These are phyloP conservation scores for Drosophila nr. medialis DNA, from an alignment of 2,888 invertebrate genomes.

Conservation along the genomic window DNA sequence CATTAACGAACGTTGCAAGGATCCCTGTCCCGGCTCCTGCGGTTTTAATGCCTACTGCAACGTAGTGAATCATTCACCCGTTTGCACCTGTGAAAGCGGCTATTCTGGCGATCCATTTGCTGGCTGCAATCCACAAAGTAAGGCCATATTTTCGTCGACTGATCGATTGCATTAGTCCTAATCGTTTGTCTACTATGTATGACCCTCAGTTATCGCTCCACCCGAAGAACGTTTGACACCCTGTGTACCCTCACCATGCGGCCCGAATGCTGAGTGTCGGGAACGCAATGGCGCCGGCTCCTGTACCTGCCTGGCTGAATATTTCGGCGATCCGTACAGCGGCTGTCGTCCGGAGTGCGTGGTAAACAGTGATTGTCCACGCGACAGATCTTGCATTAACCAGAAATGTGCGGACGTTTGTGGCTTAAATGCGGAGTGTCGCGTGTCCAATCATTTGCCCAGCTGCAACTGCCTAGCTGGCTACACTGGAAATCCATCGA, in stretches of 20 bases:
- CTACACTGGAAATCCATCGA: conserved; percentile 90
- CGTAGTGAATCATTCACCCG: conserved; percentile 91
- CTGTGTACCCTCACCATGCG: conserved; percentile 93
- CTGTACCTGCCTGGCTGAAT: conserved; percentile 91
- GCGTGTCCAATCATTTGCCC: conserved; percentile 91
- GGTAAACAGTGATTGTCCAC: conserved; percentile 91
- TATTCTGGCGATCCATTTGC: conserved; percentile 93
- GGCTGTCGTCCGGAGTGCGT: conserved; percentile 94
- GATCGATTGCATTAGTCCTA: conserved; percentile 2
- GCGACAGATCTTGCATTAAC: conserved; percentile 90
- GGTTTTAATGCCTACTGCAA: conserved; percentile 91
- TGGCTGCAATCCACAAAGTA: conserved; percentile 88
- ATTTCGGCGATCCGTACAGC: conserved; percentile 93
- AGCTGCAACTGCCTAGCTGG: conserved; percentile 91
- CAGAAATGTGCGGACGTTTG: conserved; percentile 91
- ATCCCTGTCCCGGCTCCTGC: conserved; percentile 93
- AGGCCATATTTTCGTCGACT: conserved; percentile 70
- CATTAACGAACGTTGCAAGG: conserved; percentile 90
- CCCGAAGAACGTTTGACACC: conserved; percentile 87
- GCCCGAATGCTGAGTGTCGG: conserved; percentile 94
- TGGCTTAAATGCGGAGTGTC: conserved; percentile 91
- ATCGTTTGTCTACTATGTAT: conserved; percentile 15
- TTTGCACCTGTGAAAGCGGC: conserved; percentile 90
- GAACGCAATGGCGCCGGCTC: conserved; percentile 91
- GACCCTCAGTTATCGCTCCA: conserved; percentile 47